Base-by-base conservation (phyloP, 2,797 vertebrate species). In the Sorex maritimensis region DNA sequence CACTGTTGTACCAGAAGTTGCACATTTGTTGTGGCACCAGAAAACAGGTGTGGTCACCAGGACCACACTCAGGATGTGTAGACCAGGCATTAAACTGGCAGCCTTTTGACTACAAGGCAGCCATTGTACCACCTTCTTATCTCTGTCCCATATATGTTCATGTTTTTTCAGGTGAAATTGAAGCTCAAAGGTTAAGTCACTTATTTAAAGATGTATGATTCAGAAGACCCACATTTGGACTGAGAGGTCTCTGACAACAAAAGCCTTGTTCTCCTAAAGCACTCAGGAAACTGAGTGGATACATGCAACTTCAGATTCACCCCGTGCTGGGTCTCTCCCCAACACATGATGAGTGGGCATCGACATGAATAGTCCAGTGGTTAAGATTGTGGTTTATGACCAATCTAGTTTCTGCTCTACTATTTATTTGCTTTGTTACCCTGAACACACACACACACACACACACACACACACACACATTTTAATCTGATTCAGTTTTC, bases 401-500 rank as follows among this genome's bases (percentile, higher is more conserved):
- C 4, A 30, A 17, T 23, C 26, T 5, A 4, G 21, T 87, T 85
- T n/a, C 14, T 34, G 13, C 69, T 85, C 61, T 0, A 9, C 14
- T 65, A 3, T 80, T 81, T 65, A 34, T 65, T 90, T 74, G n/a
- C 69, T 83, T 26, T 86, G 11, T 77, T 90, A 73, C 55, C 69
- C 84, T 88, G 28, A 69, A 14, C 69, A 91, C 78, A 83, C 30
- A 34, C 34, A 34, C 34, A 34, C 34, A 34, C 34, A 34, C 34
- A 34, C 84, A 17, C 78, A 83, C 30, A 34, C 34, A 34, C 34
- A 34, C 34, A 34, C 34, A 34, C 34, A 34, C 84, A 17, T 61
- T 86, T 52, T 68, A 55, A 52, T 67, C 30, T 82, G 44, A 58
- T 72, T 97, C 75, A 69, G 38, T 91, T 81, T 73, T 73, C 74